Evolutionary conservation across 2,888 invertebrate genomes (phyloP).

Genomic region (Timandra comae): DNA sequence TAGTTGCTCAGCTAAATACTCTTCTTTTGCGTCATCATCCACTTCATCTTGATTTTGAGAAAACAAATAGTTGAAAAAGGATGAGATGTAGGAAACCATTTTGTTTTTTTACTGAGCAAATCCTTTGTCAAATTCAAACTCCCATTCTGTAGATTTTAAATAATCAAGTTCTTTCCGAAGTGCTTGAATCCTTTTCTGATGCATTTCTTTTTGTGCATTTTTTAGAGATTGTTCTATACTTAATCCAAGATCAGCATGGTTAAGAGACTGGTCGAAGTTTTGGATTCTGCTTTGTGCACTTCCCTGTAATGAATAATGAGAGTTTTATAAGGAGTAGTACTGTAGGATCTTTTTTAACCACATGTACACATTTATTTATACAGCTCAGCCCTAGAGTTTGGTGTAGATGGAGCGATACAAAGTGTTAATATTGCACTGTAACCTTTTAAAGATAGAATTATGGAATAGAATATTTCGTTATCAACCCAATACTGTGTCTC

Average conservation of each 20-base stretch:
- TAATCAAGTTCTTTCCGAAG: constrained; percentile 85
- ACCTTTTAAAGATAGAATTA: no score
- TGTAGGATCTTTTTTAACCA: no score
- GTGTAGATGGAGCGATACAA: no score
- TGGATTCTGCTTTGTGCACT: constrained; percentile 46
- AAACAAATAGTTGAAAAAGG: constrained; percentile 54
- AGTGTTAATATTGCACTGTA: no score
- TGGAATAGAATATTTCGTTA: no score
- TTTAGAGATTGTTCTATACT: constrained; percentile 75
- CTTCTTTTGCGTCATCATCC: constrained; percentile 41
- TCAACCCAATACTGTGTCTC: no score
- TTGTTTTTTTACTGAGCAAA: constrained; percentile 68
- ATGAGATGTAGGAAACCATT: constrained; percentile 66
- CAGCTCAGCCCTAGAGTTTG: no score
- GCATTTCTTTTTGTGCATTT: constrained; percentile 79
- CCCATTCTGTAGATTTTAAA: constrained; percentile 88
- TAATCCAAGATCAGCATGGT: constrained; percentile 71
- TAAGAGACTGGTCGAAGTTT: constrained; percentile 65
- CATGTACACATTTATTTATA: no score
- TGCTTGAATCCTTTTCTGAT: constrained; percentile 82
- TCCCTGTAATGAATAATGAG: constrained; percentile 31
- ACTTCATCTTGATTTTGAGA: constrained; percentile 29
- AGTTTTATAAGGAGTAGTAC: no score
- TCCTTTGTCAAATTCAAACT: constrained; percentile 84
- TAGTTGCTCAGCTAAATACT: constrained; percentile 57